Evolutionary conservation across 2,113 vertebrate species (phyloP).

Genomic region (Bubo bubo): DNA sequence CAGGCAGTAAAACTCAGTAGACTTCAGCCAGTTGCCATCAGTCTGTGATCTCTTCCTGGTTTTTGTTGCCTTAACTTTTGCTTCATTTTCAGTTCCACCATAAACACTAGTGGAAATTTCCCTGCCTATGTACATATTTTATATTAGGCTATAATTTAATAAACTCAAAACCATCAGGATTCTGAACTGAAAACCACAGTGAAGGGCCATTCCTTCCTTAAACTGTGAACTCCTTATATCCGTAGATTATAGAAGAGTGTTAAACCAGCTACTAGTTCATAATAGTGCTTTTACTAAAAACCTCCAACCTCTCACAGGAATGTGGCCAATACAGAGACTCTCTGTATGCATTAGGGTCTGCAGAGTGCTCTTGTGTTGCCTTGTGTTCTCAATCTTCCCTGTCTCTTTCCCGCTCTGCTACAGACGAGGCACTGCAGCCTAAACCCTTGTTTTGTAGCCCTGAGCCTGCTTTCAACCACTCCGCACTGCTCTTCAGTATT

Average conservation of each 20-base stretch:
- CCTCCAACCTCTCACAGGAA: background rate
- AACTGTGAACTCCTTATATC: background rate
- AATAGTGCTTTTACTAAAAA: background rate
- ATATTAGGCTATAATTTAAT: background rate
- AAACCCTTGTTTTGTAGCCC: background rate
- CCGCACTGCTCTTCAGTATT: rapidly evolving
- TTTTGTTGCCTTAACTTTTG: background rate
- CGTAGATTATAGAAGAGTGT: background rate
- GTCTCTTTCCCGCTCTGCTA: background rate
- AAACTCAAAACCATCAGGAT: background rate
- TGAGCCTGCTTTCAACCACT: background rate
- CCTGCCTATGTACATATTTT: background rate
- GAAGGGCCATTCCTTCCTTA: background rate
- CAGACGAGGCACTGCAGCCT: no score
- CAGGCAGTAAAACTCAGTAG: background rate
- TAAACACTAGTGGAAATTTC: background rate
- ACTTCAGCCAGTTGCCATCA: background rate
- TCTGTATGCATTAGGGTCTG: background rate
- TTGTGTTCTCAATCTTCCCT: background rate
- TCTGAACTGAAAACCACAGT: background rate
- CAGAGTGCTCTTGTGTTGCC: background rate
- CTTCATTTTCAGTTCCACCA: background rate
- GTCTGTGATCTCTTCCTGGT: background rate
- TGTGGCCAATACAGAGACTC: background rate
- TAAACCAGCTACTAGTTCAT: background rate